Evolutionary conservation across 1,140 invertebrate species (phyloP).

Genomic region (Neomicropteryx cornuta): DNA sequence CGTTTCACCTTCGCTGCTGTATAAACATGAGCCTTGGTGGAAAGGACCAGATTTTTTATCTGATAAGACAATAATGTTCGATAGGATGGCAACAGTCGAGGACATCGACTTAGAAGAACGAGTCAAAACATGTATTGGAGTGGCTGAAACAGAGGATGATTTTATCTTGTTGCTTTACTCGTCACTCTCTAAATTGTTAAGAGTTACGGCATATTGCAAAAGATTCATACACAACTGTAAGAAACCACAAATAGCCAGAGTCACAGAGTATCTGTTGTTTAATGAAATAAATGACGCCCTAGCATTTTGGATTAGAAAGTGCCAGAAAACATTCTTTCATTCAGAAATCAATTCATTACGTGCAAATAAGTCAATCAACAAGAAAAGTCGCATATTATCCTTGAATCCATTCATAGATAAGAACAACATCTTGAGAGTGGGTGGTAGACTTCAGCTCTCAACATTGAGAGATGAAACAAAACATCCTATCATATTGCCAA

Average conservation of each 20-base stretch:
- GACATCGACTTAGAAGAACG: neutral
- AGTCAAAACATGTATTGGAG: neutral
- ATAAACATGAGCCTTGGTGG: conserved; percentile 21
- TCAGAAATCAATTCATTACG: conserved; percentile 14
- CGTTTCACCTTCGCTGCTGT: conserved; percentile 13
- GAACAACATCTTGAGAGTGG: conserved; percentile 24
- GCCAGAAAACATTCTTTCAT: conserved; percentile 13
- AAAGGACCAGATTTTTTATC: conserved; percentile 17
- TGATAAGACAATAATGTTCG: neutral
- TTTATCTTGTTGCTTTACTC: neutral
- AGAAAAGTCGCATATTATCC: conserved; percentile 8
- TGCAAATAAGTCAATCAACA: conserved; percentile 8
- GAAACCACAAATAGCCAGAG: neutral
- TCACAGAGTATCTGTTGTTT: neutral
- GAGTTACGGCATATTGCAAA: conserved; percentile 1
- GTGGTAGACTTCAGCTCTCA: conserved; percentile 22
- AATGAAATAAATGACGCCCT: conserved; percentile 11
- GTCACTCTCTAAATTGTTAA: neutral
- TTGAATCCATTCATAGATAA: conserved; percentile 24
- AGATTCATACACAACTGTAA: neutral
- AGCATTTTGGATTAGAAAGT: conserved; percentile 8
- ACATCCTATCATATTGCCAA: conserved; percentile 17
- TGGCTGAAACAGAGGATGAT: neutral
- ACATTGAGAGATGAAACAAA: conserved; percentile 19
- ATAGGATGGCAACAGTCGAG: neutral